Conservation (phyloP, 1,140 invertebrate genomes). For the Streblospio benedicti region DNA sequence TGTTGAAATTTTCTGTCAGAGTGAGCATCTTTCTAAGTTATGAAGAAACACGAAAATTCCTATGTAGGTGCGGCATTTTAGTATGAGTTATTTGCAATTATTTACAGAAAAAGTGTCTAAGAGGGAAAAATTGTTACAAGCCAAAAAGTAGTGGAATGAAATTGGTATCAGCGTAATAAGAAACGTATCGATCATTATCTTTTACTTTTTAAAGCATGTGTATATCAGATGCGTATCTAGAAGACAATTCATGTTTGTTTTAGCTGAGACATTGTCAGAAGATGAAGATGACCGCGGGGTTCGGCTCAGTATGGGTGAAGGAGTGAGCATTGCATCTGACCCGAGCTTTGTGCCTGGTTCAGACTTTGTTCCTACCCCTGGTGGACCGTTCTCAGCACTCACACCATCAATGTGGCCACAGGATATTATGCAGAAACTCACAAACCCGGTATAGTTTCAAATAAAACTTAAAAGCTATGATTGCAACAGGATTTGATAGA, state of each 20-base stretch:
- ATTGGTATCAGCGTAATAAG: background rate
- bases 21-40: too few relatives aligned
- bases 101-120: background rate
- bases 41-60: too few relatives aligned
- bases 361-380: slow-evolving; percentile 41
- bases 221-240: background rate
- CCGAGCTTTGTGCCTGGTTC: slow-evolving; percentile 21
- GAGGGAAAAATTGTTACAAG: background rate
- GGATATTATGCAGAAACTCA: slow-evolving; percentile 72
- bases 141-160: too few relatives aligned
- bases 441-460: slow-evolving; percentile 29
- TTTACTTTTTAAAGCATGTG: background rate
- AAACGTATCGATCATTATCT: background rate
- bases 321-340: slow-evolving; percentile 51
- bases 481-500: background rate
- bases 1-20: too few relatives aligned
- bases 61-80: too few relatives aligned
- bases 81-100: background rate
- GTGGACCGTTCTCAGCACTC: slow-evolving; percentile 67
- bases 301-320: slow-evolving; percentile 38
- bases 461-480: background rate
- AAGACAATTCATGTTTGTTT: slow-evolving; percentile 18
- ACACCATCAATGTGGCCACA: slow-evolving; percentile 95
- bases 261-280: slow-evolving; percentile 70
- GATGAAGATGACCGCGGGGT: slow-evolving; percentile 59